These are phyloP conservation scores for Spisula subtruncata DNA, from an alignment of 2,888 invertebrate genomes.

Conservation along the genomic window DNA sequence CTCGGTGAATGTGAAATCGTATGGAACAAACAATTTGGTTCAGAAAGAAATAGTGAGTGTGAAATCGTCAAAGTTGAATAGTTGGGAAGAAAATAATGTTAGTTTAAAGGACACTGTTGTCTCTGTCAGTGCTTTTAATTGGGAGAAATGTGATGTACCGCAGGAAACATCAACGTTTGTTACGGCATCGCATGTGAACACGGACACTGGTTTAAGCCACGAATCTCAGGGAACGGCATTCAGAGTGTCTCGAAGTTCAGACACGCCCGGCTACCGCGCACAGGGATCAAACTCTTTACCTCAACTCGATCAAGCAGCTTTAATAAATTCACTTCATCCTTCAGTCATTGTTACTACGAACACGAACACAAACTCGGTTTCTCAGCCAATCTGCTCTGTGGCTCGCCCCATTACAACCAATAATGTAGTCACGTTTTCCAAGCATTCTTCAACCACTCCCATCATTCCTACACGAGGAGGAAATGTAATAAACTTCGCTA, in stretches of 20 bases:
- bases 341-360: conserved; percentile 9
- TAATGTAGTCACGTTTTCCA: not conserved
- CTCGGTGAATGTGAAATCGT: not conserved
- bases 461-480: conserved; percentile 36
- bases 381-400: not conserved
- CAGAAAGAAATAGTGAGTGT: conserved; percentile 39
- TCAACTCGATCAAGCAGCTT: conserved; percentile 28
- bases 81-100: conserved; percentile 19
- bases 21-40: conserved; percentile 18
- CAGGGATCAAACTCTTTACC: conserved; percentile 39
- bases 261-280: not conserved
- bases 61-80: not conserved
- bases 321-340: not conserved
- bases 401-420: not conserved
- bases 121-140: conserved; percentile 26
- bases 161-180: not conserved
- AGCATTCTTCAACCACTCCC: not conserved
- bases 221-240: conserved; percentile 45
- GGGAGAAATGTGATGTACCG: conserved; percentile 26
- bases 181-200: conserved; percentile 28
- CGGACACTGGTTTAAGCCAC: not conserved
- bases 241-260: conserved; percentile 19
- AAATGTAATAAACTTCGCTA: conserved; percentile 37
- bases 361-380: not conserved
- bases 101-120: conserved; percentile 9